Evolutionary conservation across 2,888 invertebrate species (phyloP).

Genomic region (Opisthograptis luteolata): DNA sequence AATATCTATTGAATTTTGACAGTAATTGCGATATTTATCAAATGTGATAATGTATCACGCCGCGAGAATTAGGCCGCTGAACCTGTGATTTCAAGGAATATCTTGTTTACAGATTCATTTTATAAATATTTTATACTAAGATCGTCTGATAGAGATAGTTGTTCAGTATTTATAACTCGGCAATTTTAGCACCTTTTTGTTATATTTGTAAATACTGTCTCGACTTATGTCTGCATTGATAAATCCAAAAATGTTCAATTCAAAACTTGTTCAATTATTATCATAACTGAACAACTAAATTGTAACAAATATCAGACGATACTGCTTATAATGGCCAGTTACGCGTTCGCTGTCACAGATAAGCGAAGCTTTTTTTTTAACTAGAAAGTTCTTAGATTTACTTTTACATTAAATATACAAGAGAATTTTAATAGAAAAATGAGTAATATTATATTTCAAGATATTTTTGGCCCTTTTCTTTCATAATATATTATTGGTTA

Average conservation of each 20-base stretch:
- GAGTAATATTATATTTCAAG: constrained; percentile 1
- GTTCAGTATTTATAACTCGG: background rate
- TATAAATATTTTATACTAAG: background rate
- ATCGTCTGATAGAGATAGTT: background rate
- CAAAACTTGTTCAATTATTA: too few species aligned
- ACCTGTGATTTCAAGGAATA: too few species aligned
- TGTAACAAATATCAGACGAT: too few species aligned
- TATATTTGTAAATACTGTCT: too few species aligned
- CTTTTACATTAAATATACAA: constrained; percentile 1
- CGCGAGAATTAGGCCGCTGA: too few species aligned
- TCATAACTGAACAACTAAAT: too few species aligned
- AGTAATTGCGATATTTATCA: too few species aligned
- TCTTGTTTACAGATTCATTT: background rate
- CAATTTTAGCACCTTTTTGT: background rate
- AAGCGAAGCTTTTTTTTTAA: constrained; percentile 1
- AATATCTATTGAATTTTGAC: too few species aligned
- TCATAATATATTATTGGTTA: constrained; percentile 7
- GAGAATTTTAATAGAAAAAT: background rate
- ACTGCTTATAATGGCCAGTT: too few species aligned
- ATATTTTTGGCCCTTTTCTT: constrained; percentile 5
- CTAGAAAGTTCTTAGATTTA: background rate
- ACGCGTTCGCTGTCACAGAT: constrained; percentile 1
- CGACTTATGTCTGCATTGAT: too few species aligned
- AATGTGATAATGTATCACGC: too few species aligned
- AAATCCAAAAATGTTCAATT: too few species aligned